Evolutionary conservation across 2,888 invertebrate genomes (phyloP), one percentile per base, ranked within the genome.

Genomic region (Drosophila anomelani): DNA sequence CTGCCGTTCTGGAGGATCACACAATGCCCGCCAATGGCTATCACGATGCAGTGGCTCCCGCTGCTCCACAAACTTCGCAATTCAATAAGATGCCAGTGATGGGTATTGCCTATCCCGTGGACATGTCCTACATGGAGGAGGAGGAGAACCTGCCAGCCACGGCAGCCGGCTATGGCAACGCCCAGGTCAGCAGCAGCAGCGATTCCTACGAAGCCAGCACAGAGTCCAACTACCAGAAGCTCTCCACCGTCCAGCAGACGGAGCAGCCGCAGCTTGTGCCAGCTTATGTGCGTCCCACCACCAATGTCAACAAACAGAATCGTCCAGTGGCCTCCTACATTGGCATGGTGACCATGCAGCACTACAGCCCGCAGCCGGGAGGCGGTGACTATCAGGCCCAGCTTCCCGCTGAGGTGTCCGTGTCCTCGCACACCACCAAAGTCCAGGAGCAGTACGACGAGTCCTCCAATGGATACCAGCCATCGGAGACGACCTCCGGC

Each of bases 81-180:
- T 92, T 92, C 51, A 92, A 92, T 59, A 92, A 92, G 76, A 92
- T 92, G 92, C 92, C 92, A 1, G 90, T 86, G 4, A 76, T 90
- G 61, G 92, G 92, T 26, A 90, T 91, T 53, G 92, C 92, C 2
- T 92, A 92, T 26, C 92, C 92, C 0, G 89, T 92, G 12, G 91
- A 91, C 39, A 87, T 91, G 86, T 86, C 91, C 10, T 88, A 90
- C 61, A 72, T 91, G 56, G 90, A 91, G 41, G 89, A 79, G 10
- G 91, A 86, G 15, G 77, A 72, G 60, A 56, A 51, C 55, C 1
- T 79, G 54, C 9, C 70, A 10, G 59, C 73, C 29, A 83, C 85
- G 1, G 70, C 77, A 0, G 55, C 75, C 0, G 66, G 59, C 32
- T 84, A 89, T 34, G 76, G 69, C 51, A 36, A 53, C 34, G 51